Conservation (phyloP, 2,888 invertebrate genomes). For the Petrolisthes cinctipes region DNA sequence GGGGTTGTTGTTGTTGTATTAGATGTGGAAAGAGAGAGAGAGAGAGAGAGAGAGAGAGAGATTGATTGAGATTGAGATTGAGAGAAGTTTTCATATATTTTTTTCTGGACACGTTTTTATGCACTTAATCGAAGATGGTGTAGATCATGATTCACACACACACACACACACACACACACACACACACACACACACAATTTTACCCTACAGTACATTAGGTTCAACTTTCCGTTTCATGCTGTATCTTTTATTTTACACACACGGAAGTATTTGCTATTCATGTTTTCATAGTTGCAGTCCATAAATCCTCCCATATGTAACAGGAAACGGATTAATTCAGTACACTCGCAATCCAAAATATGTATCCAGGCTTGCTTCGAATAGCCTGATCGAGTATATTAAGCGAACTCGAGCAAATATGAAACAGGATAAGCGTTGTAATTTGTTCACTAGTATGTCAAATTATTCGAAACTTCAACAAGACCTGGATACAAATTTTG, state of each 20-base stretch:
- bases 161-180: conserved; percentile 18
- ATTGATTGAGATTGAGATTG: background rate
- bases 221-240: background rate
- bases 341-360: too few relatives aligned
- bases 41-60: conserved; percentile 20
- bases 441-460: too few relatives aligned
- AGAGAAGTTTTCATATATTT: background rate
- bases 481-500: too few relatives aligned
- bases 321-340: too few relatives aligned
- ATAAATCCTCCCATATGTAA: too few relatives aligned
- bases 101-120: too few relatives aligned
- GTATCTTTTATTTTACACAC: background rate
- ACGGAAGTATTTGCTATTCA: background rate
- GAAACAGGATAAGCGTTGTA: too few relatives aligned
- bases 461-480: too few relatives aligned
- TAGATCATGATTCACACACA: background rate
- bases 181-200: background rate
- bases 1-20: background rate
- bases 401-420: too few relatives aligned
- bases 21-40: conserved; percentile 1
- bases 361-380: too few relatives aligned
- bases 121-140: background rate
- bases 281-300: too few relatives aligned
- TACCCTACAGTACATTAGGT: background rate
- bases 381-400: too few relatives aligned